phyloP scores from a whole-genome alignment of 2,113 vertebrate species.

The Chionodraco myersi region DNA sequence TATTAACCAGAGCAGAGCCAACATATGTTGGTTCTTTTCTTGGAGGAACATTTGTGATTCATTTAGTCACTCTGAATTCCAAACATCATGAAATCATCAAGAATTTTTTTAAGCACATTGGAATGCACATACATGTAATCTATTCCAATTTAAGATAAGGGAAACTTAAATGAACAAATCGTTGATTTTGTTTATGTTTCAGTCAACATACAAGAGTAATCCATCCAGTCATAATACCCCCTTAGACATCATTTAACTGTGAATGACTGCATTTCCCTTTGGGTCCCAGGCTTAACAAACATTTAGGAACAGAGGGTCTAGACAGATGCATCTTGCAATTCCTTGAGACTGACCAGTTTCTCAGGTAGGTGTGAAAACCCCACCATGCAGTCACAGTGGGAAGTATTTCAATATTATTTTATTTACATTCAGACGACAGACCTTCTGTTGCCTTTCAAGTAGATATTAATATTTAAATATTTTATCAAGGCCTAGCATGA shows the following conservation, averaged over 20 bases:
- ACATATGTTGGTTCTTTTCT: slow-evolving; percentile 20
- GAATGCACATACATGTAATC: background rate
- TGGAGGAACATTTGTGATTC: slow-evolving; percentile 6
- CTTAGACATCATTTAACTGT: background rate
- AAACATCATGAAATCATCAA: background rate
- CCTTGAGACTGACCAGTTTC: slow-evolving; percentile 50
- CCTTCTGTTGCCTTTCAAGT: background rate
- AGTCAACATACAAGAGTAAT: background rate
- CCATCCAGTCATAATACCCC: slow-evolving; percentile 4
- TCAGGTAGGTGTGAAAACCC: slow-evolving; percentile 58
- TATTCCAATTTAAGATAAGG: background rate
- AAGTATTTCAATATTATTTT: slow-evolving; percentile 29
- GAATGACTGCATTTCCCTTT: slow-evolving; percentile 8
- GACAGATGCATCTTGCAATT: slow-evolving; percentile 40
- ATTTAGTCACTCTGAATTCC: background rate
- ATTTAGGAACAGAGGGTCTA: slow-evolving; percentile 30
- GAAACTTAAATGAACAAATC: background rate
- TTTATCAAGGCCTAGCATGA: background rate
- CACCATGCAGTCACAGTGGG: slow-evolving; percentile 29
- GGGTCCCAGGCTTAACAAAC: background rate
- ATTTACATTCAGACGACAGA: slow-evolving; percentile 46
- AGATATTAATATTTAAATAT: slow-evolving; percentile 5
- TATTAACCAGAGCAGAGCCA: slow-evolving; percentile 18
- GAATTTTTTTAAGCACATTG: no score
- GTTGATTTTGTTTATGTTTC: background rate